Percentiles rank a stretch among this genome's conserved stretches.
phyloP scores from a whole-genome alignment of 2,113 vertebrate species.

The Taurulus bubalis region DNA sequence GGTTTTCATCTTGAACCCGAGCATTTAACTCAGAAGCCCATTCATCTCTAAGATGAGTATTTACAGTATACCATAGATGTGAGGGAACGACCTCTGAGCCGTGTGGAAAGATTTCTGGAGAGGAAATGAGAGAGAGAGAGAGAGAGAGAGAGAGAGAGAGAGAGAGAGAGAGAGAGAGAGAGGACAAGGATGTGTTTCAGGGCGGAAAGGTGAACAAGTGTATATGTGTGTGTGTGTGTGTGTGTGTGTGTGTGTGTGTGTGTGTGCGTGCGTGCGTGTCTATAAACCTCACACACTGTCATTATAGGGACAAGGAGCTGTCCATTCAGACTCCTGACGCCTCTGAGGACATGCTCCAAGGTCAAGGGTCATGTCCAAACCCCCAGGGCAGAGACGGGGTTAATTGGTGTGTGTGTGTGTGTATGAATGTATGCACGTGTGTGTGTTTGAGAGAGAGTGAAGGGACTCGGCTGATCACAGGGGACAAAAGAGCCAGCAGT shows the following conservation, averaged over 20 bases:
- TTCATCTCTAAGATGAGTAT: not conserved
- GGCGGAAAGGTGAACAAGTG: not conserved
- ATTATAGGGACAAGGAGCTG: slow-evolving; percentile 35
- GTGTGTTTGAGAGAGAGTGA: slow-evolving; percentile 27
- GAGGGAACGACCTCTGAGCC: not conserved
- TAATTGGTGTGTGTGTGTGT: slow-evolving; percentile 49
- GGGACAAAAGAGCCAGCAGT: slow-evolving; percentile 50
- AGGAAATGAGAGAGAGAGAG: not conserved
- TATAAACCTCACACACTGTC: slow-evolving; percentile 27
- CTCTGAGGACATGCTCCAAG: slow-evolving; percentile 42
- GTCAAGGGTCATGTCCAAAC: slow-evolving; percentile 60
- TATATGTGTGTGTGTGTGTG: no score
- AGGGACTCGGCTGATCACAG: slow-evolving; percentile 38
- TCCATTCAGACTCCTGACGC: slow-evolving; percentile 28
- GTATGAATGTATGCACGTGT: slow-evolving; percentile 43
- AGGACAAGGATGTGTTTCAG: not conserved
- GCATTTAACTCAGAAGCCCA: no score
- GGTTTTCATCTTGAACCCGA: not conserved
- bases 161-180: not conserved
- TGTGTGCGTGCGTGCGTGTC: slow-evolving; percentile 9
- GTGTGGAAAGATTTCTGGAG: not conserved
- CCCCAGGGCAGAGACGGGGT: slow-evolving; percentile 56
- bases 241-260: slow-evolving; percentile 16
- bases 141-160: not conserved
- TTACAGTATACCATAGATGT: not conserved